A percentile compares a stretch with the other conserved stretches of the same genome.
These are phyloP conservation scores for Troides aeacus DNA, from an alignment of 2,888 invertebrate species.

Conservation along the genomic window DNA sequence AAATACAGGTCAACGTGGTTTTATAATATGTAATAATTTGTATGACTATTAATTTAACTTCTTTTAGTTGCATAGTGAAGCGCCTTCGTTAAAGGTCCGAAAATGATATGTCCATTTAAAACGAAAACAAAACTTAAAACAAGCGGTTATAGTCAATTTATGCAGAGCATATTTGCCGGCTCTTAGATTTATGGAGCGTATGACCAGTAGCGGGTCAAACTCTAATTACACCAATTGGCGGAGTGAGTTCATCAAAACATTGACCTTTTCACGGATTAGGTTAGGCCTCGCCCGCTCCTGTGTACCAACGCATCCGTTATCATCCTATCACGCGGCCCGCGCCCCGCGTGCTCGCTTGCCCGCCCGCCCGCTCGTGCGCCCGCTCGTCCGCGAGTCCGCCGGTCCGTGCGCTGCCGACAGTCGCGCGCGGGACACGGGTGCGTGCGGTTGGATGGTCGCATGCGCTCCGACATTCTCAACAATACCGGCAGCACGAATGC, in stretches of 20 bases:
- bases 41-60: too few relatives aligned
- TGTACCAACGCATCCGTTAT: conserved; percentile 43
- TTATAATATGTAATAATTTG: too few relatives aligned
- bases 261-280: conserved; percentile 69
- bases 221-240: conserved; percentile 49
- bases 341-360: conserved; percentile 5
- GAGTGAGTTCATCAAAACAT: conserved; percentile 73
- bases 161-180: background rate
- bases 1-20: too few relatives aligned
- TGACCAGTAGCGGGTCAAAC: conserved; percentile 16
- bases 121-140: background rate
- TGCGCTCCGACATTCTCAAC: conserved; percentile 9
- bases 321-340: conserved; percentile 44
- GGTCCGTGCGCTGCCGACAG: conserved; percentile 31
- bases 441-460: conserved; percentile 24
- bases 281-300: conserved; percentile 40
- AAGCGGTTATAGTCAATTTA: background rate
- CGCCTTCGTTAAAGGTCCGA: background rate
- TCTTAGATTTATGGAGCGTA: conserved; percentile 6
- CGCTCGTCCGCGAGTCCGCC: conserved; percentile 17
- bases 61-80: background rate
- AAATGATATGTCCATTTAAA: background rate
- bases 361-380: too few relatives aligned
- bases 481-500: conserved; percentile 30
- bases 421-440: conserved; percentile 36